phyloP scores from a whole-genome alignment of 2,888 invertebrate species.

The Allygus modestus region DNA sequence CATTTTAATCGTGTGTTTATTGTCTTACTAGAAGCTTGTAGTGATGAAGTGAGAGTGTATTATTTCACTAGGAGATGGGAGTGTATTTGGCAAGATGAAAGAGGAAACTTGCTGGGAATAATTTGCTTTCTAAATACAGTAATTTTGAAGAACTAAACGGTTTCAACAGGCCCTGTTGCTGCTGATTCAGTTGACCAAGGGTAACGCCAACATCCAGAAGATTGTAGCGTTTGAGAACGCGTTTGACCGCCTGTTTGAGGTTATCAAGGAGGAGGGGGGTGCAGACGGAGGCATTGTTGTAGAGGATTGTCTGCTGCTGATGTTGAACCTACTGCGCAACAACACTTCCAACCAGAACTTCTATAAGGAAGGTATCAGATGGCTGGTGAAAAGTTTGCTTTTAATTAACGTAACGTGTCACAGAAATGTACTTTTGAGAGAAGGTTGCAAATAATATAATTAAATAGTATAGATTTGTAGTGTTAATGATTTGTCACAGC shows the following conservation, averaged over 20 bases:
- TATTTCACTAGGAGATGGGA: too few relatives aligned
- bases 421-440: neutral
- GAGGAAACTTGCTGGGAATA: too few relatives aligned
- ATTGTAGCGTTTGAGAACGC: constrained; percentile 99
- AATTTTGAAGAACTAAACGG: neutral
- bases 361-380: constrained; percentile 94
- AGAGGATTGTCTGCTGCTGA: constrained; percentile 96
- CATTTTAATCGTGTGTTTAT: too few relatives aligned
- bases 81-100: too few relatives aligned
- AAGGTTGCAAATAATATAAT: too few relatives aligned
- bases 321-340: constrained; percentile 95
- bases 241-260: constrained; percentile 96
- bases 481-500: too few relatives aligned
- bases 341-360: constrained; percentile 99
- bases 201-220: constrained; percentile 98
- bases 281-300: constrained; percentile 98
- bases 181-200: constrained; percentile 94
- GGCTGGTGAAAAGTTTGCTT: neutral
- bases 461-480: too few relatives aligned
- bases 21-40: too few relatives aligned
- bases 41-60: too few relatives aligned
- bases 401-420: neutral
- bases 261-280: constrained; percentile 93
- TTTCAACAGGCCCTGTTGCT: constrained; percentile 84
- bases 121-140: too few relatives aligned